These are phyloP conservation scores for Lasioglossum pauxillum DNA, from an alignment of 2,888 invertebrate genomes.

Conservation along the genomic window DNA sequence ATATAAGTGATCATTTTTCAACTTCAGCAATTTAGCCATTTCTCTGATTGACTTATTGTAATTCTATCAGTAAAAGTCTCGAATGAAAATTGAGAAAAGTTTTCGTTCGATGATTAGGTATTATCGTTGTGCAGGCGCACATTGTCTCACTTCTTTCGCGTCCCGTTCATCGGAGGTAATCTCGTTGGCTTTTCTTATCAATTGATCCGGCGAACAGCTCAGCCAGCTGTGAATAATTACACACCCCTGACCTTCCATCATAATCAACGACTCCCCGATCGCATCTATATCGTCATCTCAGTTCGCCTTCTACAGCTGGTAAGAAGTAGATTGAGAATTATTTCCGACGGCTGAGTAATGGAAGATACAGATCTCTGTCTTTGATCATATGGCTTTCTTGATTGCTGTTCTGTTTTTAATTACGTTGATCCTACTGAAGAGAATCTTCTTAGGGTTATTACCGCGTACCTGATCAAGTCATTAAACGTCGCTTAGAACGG, in stretches of 20 bases:
- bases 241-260: neutral
- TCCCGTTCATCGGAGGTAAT: neutral
- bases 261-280: neutral
- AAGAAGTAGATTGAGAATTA: neutral
- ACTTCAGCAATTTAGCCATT: neutral
- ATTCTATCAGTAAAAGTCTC: neutral
- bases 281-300: neutral
- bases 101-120: neutral
- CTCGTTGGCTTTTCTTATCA: neutral
- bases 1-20: neutral
- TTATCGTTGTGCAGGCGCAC: neutral
- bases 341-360: neutral
- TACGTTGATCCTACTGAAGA: neutral
- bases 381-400: neutral
- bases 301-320: neutral
- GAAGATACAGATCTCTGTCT: neutral
- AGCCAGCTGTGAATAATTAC: neutral
- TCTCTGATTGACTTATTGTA: neutral
- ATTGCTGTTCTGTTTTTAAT: neutral
- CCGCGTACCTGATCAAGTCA: conserved; percentile 12
- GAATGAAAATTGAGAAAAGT: neutral
- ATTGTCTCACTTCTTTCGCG: neutral
- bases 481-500: conserved; percentile 45
- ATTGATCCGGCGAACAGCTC: neutral
- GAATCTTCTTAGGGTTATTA: neutral